Evolutionary conservation across 2,797 vertebrate species (phyloP).

Genomic region (Oophaga sylvatica): DNA sequence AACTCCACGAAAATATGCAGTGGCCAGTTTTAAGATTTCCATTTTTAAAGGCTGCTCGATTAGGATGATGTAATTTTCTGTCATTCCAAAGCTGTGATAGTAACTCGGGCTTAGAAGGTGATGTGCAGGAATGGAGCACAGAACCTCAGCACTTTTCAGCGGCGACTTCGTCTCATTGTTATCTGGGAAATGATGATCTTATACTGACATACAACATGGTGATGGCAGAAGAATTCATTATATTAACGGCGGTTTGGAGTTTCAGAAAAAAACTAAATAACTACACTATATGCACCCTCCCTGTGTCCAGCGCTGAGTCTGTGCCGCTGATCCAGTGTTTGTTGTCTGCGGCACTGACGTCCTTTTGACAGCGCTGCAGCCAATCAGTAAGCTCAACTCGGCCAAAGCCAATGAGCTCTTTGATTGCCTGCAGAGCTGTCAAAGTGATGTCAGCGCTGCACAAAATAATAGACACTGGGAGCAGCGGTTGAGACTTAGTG

Average conservation of each 20-base stretch:
- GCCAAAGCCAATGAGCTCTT: no score
- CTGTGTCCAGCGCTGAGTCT: no score
- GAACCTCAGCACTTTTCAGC: conserved; percentile 77
- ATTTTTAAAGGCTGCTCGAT: conserved; percentile 89
- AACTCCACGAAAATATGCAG: conserved; percentile 83
- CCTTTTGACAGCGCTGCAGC: no score
- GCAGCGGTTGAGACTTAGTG: no score
- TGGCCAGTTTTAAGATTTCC: conserved; percentile 86
- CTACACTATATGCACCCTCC: neutral
- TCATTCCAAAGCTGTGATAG: conserved; percentile 94
- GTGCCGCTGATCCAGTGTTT: no score
- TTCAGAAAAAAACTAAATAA: neutral
- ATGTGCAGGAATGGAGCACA: conserved; percentile 83
- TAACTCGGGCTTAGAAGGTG: conserved; percentile 86
- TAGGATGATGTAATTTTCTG: conserved; percentile 88
- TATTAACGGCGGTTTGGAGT: neutral
- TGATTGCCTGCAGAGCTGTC: no score
- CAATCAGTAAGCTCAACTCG: no score
- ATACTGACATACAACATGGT: neutral
- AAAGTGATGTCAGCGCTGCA: no score
- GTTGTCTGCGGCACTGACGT: no score
- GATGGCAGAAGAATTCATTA: neutral
- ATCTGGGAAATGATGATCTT: conserved; percentile 53
- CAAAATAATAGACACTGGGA: no score
- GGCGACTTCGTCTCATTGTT: conserved; percentile 68